Evolutionary conservation across 2,888 invertebrate species (phyloP).

Genomic region (Bombylius discolor): DNA sequence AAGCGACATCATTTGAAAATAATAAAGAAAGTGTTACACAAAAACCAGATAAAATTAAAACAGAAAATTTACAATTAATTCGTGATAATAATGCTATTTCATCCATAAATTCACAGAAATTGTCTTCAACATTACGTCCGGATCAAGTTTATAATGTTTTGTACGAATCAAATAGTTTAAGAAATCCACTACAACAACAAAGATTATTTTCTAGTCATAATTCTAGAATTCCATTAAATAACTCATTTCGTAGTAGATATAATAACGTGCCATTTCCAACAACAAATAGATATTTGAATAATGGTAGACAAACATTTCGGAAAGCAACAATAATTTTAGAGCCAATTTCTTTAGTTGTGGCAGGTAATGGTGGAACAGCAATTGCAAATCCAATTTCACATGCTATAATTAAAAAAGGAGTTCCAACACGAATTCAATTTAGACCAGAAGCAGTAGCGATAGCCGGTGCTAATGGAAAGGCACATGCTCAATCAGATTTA

Average conservation of each 20-base stretch:
- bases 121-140: neutral
- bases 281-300: conserved; percentile 29
- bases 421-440: conserved; percentile 49
- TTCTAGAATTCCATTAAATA: too few species aligned
- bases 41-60: conserved; percentile 1
- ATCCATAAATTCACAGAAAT: too few species aligned
- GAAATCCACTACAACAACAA: neutral
- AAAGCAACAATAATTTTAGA: conserved; percentile 42
- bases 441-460: conserved; percentile 57
- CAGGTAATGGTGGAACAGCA: conserved; percentile 52
- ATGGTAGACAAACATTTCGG: conserved; percentile 25
- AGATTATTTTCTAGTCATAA: too few species aligned
- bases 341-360: conserved; percentile 53
- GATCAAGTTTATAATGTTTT: neutral
- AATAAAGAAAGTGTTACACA: neutral
- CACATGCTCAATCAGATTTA: conserved; percentile 62
- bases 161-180: neutral
- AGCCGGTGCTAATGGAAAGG: conserved; percentile 61
- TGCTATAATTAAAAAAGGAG: conserved; percentile 48
- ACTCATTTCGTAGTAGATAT: too few species aligned
- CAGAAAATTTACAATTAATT: too few species aligned
- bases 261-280: conserved; percentile 12
- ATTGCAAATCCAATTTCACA: conserved; percentile 55
- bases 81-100: too few species aligned
- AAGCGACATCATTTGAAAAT: conserved; percentile 14